Evolutionary conservation across 2,113 vertebrate species (phyloP).

Genomic region (Oncorhynchus gorbuscha): DNA sequence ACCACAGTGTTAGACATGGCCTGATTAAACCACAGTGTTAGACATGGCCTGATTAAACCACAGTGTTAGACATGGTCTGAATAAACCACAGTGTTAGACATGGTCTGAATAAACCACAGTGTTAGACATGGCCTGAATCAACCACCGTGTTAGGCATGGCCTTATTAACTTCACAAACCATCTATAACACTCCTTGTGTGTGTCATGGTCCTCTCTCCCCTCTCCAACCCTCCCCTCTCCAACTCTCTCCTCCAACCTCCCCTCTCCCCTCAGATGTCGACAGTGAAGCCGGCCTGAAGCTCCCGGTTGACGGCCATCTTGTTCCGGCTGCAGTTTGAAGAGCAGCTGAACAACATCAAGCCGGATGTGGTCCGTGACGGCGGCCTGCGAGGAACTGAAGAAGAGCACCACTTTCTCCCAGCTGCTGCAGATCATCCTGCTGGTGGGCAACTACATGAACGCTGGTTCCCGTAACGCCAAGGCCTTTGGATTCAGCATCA

Average conservation of each 20-base stretch:
- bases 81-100: too few species aligned
- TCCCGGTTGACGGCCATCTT: slow-evolving; percentile 82
- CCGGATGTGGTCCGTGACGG: slow-evolving; percentile 89
- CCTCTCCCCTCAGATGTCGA: slow-evolving; percentile 76
- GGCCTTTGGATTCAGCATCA: slow-evolving; percentile 84
- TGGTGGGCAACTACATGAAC: slow-evolving; percentile 91
- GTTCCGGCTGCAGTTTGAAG: slow-evolving; percentile 90
- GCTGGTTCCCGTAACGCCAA: slow-evolving; percentile 86
- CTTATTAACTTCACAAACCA: not conserved
- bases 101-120: too few species aligned
- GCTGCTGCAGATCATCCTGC: slow-evolving; percentile 81
- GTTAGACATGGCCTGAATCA: too few species aligned
- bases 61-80: too few species aligned
- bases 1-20: too few species aligned
- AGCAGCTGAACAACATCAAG: slow-evolving; percentile 90
- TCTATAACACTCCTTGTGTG: slow-evolving; percentile 24
- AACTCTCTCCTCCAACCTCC: too few species aligned
- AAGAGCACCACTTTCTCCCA: slow-evolving; percentile 80
- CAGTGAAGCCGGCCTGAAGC: slow-evolving; percentile 77
- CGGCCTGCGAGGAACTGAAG: slow-evolving; percentile 85
- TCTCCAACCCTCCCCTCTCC: too few species aligned
- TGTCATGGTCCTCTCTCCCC: not conserved
- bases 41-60: too few species aligned
- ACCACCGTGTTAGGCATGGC: too few species aligned
- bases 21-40: too few species aligned